These are phyloP conservation scores for Spea hammondii DNA, from an alignment of 2,797 vertebrate genomes.

Conservation along the genomic window DNA sequence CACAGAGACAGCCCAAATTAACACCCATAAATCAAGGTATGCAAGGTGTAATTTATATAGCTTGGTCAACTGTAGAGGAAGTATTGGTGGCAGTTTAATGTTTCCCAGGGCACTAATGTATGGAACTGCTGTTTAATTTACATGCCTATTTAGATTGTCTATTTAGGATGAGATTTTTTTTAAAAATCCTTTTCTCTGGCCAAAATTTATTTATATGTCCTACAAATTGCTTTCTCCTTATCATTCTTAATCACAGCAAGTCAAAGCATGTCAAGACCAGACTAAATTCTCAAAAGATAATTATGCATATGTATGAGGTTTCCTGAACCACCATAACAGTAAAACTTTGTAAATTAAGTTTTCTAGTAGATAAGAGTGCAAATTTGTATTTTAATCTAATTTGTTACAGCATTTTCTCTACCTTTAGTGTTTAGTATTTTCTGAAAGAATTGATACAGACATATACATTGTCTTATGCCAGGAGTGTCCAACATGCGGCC, in stretches of 20 bases:
- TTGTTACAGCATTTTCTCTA: no score
- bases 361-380: no score
- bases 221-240: constrained; percentile 26
- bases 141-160: constrained; percentile 21
- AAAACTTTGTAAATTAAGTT: no score
- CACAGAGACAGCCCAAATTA: constrained; percentile 45
- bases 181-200: constrained; percentile 31
- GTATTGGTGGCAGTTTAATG: constrained; percentile 47
- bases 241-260: constrained; percentile 17
- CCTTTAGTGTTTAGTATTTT: no score
- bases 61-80: constrained; percentile 30
- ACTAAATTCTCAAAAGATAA: no score
- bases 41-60: constrained; percentile 37
- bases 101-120: constrained; percentile 41
- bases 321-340: no score
- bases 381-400: no score
- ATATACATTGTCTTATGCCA: no score
- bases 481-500: no score
- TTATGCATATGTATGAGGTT: no score
- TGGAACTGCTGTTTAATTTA: constrained; percentile 33
- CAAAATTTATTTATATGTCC: constrained; percentile 29
- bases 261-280: no score
- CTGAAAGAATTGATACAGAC: no score
- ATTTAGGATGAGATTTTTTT: constrained; percentile 29
- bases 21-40: constrained; percentile 50